These are phyloP conservation scores for Enteromius afrohamiltoni DNA, from an alignment of 2,797 vertebrate species.

Conservation along the genomic window DNA sequence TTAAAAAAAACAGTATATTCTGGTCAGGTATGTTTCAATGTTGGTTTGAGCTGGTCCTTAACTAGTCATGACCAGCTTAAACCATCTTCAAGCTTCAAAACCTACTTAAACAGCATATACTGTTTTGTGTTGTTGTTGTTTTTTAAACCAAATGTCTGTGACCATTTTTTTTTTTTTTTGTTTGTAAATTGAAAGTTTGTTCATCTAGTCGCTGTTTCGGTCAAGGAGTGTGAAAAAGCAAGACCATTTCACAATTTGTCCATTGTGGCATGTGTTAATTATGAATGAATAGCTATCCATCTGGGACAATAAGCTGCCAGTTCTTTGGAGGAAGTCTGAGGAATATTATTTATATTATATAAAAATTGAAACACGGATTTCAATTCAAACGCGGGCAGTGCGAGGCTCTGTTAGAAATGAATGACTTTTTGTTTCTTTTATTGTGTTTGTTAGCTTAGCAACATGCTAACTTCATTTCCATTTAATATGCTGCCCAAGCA, in stretches of 20 bases:
- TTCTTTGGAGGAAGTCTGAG: neutral
- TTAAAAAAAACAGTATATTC: too few relatives aligned
- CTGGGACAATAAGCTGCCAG: neutral
- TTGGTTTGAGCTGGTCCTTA: too few relatives aligned
- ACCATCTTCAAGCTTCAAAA: too few relatives aligned
- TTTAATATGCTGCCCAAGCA: neutral
- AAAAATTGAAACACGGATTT: neutral
- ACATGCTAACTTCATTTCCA: slow-evolving; percentile 12
- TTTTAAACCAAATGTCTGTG: neutral
- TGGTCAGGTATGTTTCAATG: too few relatives aligned
- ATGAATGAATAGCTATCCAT: neutral
- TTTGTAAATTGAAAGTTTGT: neutral
- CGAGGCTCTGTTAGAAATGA: neutral
- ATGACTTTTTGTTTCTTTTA: neutral
- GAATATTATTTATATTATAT: neutral
- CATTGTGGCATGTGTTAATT: neutral
- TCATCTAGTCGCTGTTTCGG: neutral
- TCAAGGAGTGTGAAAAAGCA: neutral
- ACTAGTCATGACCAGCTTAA: too few relatives aligned
- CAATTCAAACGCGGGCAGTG: neutral
- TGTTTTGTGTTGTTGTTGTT: too few relatives aligned
- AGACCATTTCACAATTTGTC: neutral
- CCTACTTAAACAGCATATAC: too few relatives aligned
- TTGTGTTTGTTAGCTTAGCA: slow-evolving; percentile 23
- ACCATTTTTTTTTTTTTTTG: neutral